Evolutionary conservation across 2,113 vertebrate species (phyloP), one percentile per base, ranked within the genome.

Genomic region (Corydoras sp.): DNA sequence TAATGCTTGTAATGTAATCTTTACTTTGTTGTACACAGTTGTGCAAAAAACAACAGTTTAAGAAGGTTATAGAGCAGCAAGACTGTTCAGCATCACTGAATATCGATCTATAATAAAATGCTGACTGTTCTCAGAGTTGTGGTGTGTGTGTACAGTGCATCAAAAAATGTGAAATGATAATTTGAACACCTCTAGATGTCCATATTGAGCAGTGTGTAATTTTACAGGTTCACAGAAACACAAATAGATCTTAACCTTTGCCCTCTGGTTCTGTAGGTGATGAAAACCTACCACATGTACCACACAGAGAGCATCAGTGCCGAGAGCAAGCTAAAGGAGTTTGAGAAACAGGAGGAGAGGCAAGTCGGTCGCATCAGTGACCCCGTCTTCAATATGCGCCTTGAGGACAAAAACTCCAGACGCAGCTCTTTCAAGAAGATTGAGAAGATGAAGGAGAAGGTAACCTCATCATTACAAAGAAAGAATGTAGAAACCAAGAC

Each of bases 201-300:
- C 18, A 24, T 24, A 24, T 24, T 24, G 18, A 24, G 18, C 18
- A 24, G 18, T 24, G 18, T 24, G 18, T 24, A 24, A 24, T 24
- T 24, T 24, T 24, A 24, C 18, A 24, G 18, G 18, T 24, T 24
- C 18, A 24, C 18, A 24, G 18, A 24, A 24, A 24, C 18, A 24
- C 29, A 68, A 68, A 50, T 75, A 76, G 29, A 74, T 43, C 72
- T 31, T 78, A 58, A 77, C 58, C 60, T 48, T 5, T 73, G 56
- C 74, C 62, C 43, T 68, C 35, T 49, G 65, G 59, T 35, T 7
- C 18, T 31, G 7, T 85, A 98, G 96, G 97, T 98, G 85, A 99
- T 99, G 96, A 99, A 98, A 88, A 99, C 97, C 2, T 99, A 99
- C 86, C 97, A 98, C 80, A 98, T 98, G 95, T 99, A 99, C 83